phyloP scores from a whole-genome alignment of 2,113 vertebrate genomes.

The Malaclemys terrapin region DNA sequence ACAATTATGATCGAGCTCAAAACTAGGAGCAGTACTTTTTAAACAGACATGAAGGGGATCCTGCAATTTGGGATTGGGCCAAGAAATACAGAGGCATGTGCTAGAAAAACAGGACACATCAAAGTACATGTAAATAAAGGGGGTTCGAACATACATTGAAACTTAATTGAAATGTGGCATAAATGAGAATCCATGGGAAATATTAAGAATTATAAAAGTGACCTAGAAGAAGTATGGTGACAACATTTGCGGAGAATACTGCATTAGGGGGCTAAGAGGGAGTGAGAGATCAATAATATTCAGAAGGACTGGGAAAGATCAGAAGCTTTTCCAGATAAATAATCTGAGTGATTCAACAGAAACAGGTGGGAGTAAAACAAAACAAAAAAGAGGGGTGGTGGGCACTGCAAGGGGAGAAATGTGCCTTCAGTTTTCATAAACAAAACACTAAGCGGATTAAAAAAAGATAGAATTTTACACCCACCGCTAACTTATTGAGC shows the following conservation, averaged over 20 bases:
- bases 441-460: not conserved
- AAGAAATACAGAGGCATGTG: not conserved
- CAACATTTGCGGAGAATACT: not conserved
- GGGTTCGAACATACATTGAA: conserved; percentile 11
- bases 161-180: not conserved
- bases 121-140: not conserved
- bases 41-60: not conserved
- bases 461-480: not conserved
- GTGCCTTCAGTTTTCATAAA: not conserved
- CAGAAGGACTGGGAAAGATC: accelerated
- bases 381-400: not conserved
- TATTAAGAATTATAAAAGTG: not conserved
- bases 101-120: conserved; percentile 2
- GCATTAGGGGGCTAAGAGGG: not conserved
- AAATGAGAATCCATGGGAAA: not conserved
- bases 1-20: not conserved
- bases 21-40: not conserved
- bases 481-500: not conserved
- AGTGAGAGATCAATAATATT: accelerated
- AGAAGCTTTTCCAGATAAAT: not conserved
- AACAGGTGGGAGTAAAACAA: accelerated
- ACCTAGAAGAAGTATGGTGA: not conserved
- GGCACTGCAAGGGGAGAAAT: accelerated
- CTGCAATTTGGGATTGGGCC: conserved; percentile 1
- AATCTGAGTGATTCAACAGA: accelerated